Evolutionary conservation across 2,113 vertebrate species (phyloP).

Genomic region (Bambusicola thoracicus): DNA sequence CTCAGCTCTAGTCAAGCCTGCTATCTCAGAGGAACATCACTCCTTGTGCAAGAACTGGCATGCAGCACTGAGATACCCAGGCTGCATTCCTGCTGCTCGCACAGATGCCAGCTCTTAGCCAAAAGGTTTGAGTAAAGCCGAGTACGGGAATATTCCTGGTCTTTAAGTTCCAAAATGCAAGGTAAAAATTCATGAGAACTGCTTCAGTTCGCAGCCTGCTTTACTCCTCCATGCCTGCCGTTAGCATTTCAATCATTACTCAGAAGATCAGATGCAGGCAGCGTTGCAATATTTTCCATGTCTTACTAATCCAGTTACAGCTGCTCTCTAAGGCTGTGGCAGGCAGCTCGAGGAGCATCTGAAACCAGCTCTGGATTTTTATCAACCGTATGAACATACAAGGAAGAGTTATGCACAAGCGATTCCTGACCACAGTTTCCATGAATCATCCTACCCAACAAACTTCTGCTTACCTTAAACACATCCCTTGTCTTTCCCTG

Average conservation of each 20-base stretch:
- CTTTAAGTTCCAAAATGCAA: neutral
- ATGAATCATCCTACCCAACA: neutral
- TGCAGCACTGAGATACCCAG: neutral
- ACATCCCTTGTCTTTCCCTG: neutral
- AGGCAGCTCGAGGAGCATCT: conserved; percentile 5
- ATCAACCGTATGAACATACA: conserved; percentile 25
- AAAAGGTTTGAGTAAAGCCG: neutral
- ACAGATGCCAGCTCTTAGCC: neutral
- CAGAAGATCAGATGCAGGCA: neutral
- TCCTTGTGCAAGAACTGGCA: neutral
- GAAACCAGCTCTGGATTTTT: conserved; percentile 46
- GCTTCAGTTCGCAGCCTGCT: neutral
- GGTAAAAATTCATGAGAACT: neutral
- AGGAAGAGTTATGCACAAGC: conserved; percentile 41
- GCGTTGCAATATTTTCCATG: conserved; percentile 57
- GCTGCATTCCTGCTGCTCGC: neutral
- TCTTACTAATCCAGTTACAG: conserved; percentile 61
- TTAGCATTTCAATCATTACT: conserved; percentile 44
- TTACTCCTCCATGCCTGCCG: neutral
- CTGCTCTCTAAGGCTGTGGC: conserved; percentile 43
- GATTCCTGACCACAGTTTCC: neutral
- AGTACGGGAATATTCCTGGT: neutral
- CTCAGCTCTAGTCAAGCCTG: neutral
- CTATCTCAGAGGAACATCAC: neutral
- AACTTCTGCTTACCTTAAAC: neutral